Percentiles rank a stretch among this genome's conserved stretches.
These are phyloP conservation scores for Eristalis pertinax DNA, from an alignment of 2,888 invertebrate genomes.

Conservation along the genomic window DNA sequence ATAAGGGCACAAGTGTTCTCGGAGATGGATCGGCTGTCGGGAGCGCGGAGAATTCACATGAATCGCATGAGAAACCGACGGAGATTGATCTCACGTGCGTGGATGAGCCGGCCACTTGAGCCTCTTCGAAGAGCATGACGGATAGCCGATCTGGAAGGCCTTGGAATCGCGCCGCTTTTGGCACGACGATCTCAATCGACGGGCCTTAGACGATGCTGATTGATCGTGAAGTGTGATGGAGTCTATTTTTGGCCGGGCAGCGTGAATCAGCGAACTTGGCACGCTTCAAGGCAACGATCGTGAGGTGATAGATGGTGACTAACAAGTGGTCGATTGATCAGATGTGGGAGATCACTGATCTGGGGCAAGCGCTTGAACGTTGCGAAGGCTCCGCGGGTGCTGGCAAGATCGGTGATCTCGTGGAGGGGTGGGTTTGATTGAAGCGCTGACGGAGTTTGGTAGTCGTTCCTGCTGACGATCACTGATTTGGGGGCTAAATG, in stretches of 20 bases:
- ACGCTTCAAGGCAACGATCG: not conserved
- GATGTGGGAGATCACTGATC: no score
- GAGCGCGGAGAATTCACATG: not conserved
- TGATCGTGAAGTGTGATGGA: not conserved
- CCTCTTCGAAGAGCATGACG: not conserved
- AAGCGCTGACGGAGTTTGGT: no score
- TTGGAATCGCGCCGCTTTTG: not conserved
- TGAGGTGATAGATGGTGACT: not conserved
- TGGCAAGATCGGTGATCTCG: no score
- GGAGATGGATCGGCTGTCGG: not conserved
- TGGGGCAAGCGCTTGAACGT: no score
- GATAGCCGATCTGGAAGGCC: not conserved
- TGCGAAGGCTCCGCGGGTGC: no score
- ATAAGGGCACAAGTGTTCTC: slow-evolving; percentile 23
- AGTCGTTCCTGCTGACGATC: no score
- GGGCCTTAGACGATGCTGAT: not conserved
- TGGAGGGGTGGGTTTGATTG: no score
- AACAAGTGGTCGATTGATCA: no score
- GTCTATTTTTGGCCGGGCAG: not conserved
- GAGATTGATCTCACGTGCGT: not conserved
- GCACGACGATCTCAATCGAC: not conserved
- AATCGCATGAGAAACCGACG: not conserved
- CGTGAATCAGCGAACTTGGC: not conserved
- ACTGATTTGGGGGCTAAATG: no score
- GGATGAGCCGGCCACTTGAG: not conserved